Conservation (phyloP, 2,797 vertebrate genomes). For the Tachyglossus aculeatus region DNA sequence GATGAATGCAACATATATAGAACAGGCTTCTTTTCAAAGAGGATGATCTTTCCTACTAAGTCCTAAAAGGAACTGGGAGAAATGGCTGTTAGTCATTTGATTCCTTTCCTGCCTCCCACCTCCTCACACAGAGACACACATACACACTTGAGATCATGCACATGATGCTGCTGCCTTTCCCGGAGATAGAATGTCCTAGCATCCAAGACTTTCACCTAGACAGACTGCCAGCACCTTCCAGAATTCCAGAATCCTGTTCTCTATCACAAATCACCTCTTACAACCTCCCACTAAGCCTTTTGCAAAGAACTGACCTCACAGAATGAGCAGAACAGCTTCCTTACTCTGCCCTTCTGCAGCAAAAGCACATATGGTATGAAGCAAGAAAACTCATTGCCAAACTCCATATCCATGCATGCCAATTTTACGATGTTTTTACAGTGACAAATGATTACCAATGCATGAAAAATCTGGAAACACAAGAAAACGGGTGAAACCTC, state of each 20-base stretch:
- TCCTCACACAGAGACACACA: too few relatives aligned
- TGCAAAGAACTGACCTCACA: not conserved
- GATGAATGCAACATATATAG: too few relatives aligned
- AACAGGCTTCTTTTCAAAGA: too few relatives aligned
- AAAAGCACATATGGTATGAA: rapidly evolving
- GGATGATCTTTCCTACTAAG: too few relatives aligned
- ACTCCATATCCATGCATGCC: not conserved
- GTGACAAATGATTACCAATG: not conserved
- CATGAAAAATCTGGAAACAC: rapidly evolving
- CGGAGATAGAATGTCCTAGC: not conserved
- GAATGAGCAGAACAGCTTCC: not conserved
- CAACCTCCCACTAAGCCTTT: not conserved
- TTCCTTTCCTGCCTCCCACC: not conserved
- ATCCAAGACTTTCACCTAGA: not conserved
- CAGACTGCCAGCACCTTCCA: not conserved
- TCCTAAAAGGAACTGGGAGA: too few relatives aligned
- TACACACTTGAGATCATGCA: not conserved
- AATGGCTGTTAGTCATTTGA: not conserved
- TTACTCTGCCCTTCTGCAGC: not conserved
- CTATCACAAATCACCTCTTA: not conserved
- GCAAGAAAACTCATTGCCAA: not conserved
- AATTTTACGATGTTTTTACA: not conserved
- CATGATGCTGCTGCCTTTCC: not conserved
- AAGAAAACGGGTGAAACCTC: not conserved
- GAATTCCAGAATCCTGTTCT: not conserved